A percentile compares a stretch with the other conserved stretches of the same genome.
Conservation (phyloP, 2,888 invertebrate species). For the Sphaerophoria rueppellii region DNA sequence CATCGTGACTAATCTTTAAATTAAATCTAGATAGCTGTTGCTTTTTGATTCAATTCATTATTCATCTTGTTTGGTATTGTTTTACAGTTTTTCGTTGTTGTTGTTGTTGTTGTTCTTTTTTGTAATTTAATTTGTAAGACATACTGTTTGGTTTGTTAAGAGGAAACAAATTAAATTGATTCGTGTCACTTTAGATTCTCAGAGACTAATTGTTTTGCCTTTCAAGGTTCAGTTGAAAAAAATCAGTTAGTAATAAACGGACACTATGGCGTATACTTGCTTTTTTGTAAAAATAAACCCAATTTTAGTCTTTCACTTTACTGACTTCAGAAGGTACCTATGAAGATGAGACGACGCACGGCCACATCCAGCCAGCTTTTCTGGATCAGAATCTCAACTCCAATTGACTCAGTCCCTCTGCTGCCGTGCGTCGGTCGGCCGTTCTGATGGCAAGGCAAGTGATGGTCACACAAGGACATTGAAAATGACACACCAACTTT, state of each 20-base stretch:
- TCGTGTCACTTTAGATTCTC: not conserved
- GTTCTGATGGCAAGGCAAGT: no score
- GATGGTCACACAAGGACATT: no score
- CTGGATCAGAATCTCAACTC: no score
- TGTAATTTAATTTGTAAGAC: not conserved
- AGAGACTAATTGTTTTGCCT: not conserved
- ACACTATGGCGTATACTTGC: conserved; percentile 14
- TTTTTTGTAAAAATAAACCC: not conserved
- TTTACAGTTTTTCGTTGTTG: not conserved
- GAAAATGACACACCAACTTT: no score
- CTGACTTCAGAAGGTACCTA: no score
- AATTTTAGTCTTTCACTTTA: no score
- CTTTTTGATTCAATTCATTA: conserved; percentile 11
- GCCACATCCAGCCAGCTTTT: no score
- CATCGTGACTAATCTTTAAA: conserved; percentile 28
- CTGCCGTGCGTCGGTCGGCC: no score
- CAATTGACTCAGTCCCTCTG: no score
- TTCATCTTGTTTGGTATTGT: not conserved
- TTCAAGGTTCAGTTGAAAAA: no score
- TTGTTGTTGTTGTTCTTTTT: not conserved
- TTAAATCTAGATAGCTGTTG: conserved; percentile 18
- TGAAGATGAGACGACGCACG: no score
- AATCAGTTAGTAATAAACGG: not conserved
- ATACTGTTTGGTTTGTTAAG: not conserved
- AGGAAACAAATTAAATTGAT: not conserved